Conservation (phyloP, 2,888 invertebrate genomes). For the Alloscopus bannaensis region DNA sequence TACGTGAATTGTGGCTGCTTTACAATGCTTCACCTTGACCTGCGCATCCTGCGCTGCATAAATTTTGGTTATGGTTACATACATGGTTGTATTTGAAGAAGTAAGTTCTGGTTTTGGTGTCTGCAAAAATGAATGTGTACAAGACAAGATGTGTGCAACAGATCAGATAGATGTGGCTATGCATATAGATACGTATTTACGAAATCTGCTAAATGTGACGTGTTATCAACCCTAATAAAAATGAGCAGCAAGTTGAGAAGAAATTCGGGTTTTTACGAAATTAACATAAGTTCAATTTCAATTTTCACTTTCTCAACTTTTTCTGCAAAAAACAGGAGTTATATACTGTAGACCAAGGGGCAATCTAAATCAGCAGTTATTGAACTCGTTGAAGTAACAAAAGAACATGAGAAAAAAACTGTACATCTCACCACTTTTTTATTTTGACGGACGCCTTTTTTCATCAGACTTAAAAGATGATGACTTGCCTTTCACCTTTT, state of each 20-base stretch:
- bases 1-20: not conserved
- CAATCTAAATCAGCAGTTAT: not conserved
- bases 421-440: not conserved
- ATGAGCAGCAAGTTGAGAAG: too few species aligned
- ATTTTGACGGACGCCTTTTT: conserved; percentile 8
- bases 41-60: not conserved
- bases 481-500: not conserved
- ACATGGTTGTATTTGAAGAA: not conserved
- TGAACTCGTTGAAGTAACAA: not conserved
- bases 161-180: not conserved
- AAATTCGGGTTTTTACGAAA: too few species aligned
- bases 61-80: not conserved
- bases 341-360: not conserved
- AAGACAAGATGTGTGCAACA: too few species aligned
- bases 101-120: not conserved
- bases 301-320: not conserved
- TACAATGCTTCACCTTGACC: not conserved
- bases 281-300: not conserved
- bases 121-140: too few species aligned
- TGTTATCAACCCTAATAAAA: not conserved
- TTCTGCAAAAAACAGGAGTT: not conserved
- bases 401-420: not conserved
- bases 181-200: not conserved
- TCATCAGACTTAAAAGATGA: not conserved
- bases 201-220: not conserved